Evolutionary conservation across 2,113 vertebrate genomes (phyloP), one percentile per base, ranked within the genome.

Genomic region (Chaetorhynchus papuensis): DNA sequence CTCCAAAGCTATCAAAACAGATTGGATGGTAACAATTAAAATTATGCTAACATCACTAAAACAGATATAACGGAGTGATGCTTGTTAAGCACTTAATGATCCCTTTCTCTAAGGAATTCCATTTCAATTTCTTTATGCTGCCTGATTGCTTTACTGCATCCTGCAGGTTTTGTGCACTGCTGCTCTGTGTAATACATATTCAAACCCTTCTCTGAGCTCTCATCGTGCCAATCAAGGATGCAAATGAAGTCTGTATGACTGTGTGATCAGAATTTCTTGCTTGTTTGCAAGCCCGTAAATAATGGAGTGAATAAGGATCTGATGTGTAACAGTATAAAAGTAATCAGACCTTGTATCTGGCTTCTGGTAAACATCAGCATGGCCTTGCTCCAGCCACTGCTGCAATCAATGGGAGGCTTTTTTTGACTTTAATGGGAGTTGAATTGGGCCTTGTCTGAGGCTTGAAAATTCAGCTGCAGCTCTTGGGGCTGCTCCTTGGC

Each of bases 41-140:
- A 97, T 97, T 89, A 94, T 93, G 90, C 93, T 94, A 96, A 94
- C 84, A 96, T 90, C 78, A 69, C 94, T 95, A 96, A 97, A 97
- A 94, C 86, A 97, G 97, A 96, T 97, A 97, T 61, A 97, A 94
- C 75, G 1, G 83, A 97, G 97, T 61, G 95, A 92, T 96, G 96
- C 96, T 98, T 97, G 95, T 97, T 98, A 98, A 97, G 92, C 95
- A 94, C 91, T 97, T 97, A 98, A 97, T 97, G 96, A 97, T 96
- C 94, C 93, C 86, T 63, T 97, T 97, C 96, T 98, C 96, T 74
- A 68, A 96, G 96, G 97, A 96, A 96, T 95, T 91, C 76, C 84
- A 95, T 96, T 96, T 97, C 96, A 84, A 88, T 93, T 95, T 94
- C 95, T 97, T 97, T 97, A 90, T 97, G 91, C 92, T 94, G 75